Base-by-base conservation (phyloP, 2,888 invertebrate species). In the Strigamia transsilvanica region DNA sequence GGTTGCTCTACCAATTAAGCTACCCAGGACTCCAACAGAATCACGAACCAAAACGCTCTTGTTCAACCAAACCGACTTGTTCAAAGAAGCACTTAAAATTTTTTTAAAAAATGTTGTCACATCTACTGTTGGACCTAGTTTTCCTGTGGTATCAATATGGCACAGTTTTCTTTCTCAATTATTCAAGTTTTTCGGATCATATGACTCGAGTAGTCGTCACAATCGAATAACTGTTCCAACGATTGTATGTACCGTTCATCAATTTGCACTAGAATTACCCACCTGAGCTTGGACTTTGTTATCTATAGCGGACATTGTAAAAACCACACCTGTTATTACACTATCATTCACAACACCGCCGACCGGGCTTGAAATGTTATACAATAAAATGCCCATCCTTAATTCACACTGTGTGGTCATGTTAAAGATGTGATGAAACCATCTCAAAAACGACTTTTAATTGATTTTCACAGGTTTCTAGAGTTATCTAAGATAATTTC, bases 261-360 rank as follows among this genome's bases (percentile, higher is more conserved):
- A 46, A 46, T 46, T 46, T 46, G 9, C 46, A 13, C 46, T 10
- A 46, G 46, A 9, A 46, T 46, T n/a, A 46, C 5, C 38, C 46
- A 46, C 15, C 46, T 10, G 12, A 46, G 46, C 46, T 56, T 56
- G 56, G 56, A 56, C 56, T 56, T 56, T 56, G 18, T 56, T 56
- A 56, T 56, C 56, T 56, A 56, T 18, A 56, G 21, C 56, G 56
- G 56, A 56, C 56, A 56, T 56, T 56, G 56, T 56, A 56, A 56
- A n/a, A 56, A 56, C 56, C 56, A 56, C 56, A 56, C 56, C 56
- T 56, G 56, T 56, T 56, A 56, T 56, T 56, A 56, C 56, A 56
- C 56, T 56, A 56, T 56, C 56, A 56, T 7, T 56, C 56, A 56
- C 56, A 38, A 38, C n/a, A 56, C 56, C 56, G 56, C 56, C 56